Conservation (phyloP, 2,113 vertebrate genomes). For the Saccopteryx leptura region DNA sequence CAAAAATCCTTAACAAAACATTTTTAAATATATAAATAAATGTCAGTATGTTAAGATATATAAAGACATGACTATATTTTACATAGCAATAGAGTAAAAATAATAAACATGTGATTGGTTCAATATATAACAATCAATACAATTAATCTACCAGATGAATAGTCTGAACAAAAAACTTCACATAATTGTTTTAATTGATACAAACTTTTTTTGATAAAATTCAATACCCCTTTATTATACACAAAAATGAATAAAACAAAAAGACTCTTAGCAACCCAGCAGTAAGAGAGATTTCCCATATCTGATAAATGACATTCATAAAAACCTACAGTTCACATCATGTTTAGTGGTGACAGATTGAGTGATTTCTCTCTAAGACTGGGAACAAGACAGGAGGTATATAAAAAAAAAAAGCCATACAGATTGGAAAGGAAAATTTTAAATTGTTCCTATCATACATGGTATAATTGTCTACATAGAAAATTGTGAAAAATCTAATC, state of each 20-base stretch:
- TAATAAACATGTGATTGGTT: background rate
- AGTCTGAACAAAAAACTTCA: slow-evolving; percentile 15
- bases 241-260: background rate
- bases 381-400: background rate
- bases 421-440: background rate
- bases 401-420: background rate
- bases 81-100: background rate
- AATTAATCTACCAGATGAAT: background rate
- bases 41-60: background rate
- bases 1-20: background rate
- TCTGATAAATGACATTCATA: background rate
- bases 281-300: background rate
- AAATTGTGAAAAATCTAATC: background rate
- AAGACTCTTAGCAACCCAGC: background rate
- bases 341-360: background rate
- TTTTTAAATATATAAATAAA: slow-evolving; percentile 28
- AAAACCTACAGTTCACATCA: background rate
- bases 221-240: background rate
- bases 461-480: background rate
- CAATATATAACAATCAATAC: background rate
- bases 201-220: background rate
- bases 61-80: background rate
- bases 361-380: background rate
- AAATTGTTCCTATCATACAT: background rate
- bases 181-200: background rate